Percentiles rank a stretch among this genome's conserved stretches.
Evolutionary conservation across 2,888 invertebrate genomes (phyloP).

Genomic region (Choristoneura rosaceana): DNA sequence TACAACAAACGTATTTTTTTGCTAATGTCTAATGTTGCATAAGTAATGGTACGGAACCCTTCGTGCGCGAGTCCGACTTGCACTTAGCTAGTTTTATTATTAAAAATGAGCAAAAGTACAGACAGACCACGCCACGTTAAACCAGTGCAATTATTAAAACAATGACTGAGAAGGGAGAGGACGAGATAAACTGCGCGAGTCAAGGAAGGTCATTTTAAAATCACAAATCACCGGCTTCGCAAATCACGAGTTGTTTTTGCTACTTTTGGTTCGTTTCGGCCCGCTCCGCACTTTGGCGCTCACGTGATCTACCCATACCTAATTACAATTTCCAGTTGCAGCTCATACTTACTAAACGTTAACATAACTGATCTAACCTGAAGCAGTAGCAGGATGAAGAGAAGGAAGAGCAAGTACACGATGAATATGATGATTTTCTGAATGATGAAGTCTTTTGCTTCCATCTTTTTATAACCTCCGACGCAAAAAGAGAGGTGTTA

Average conservation of each 20-base stretch:
- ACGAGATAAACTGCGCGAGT: constrained; percentile 63
- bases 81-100: not conserved
- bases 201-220: constrained; percentile 74
- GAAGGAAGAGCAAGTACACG: too few species aligned
- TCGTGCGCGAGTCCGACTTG: too few species aligned
- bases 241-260: constrained; percentile 51
- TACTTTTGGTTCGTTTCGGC: constrained; percentile 17
- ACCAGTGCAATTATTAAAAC: constrained; percentile 49
- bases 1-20: too few species aligned
- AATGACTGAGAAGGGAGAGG: constrained; percentile 47
- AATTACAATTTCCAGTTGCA: not conserved
- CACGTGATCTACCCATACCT: not conserved
- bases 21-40: too few species aligned
- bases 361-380: not conserved
- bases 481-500: too few species aligned
- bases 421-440: too few species aligned
- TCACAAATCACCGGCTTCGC: constrained; percentile 62
- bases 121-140: not conserved
- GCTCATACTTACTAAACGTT: not conserved
- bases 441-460: too few species aligned
- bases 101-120: not conserved
- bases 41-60: too few species aligned
- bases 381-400: not conserved
- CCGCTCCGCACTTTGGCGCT: constrained; percentile 5
- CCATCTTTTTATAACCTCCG: too few species aligned